Percentiles rank a stretch among this genome's conserved stretches.
Evolutionary conservation across 2,113 vertebrate genomes (phyloP).

Genomic region (Atractosteus spatula): DNA sequence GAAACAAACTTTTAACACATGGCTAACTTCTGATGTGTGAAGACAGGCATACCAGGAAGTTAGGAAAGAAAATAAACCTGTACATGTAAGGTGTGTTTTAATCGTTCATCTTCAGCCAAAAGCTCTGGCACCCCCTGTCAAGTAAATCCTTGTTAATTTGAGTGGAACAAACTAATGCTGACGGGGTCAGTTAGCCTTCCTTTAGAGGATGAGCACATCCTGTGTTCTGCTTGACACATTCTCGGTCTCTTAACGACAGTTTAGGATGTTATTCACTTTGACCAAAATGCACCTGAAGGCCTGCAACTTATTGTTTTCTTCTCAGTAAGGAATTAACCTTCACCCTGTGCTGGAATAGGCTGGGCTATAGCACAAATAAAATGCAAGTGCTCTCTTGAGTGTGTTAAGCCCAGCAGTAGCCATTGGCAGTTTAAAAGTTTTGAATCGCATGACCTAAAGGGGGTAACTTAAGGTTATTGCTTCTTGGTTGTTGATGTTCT

Average conservation of each 20-base stretch:
- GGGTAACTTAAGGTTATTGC: no score
- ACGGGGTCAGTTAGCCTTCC: conserved; percentile 33
- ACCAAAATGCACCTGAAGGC: background rate
- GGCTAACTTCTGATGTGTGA: conserved; percentile 39
- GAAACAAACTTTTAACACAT: no score
- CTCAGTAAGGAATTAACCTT: background rate
- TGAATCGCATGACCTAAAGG: no score
- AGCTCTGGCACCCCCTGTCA: background rate
- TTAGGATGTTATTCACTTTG: background rate
- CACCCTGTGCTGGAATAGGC: no score
- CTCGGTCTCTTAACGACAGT: conserved; percentile 2
- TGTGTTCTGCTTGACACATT: background rate
- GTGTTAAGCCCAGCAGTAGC: no score
- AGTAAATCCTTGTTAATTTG: conserved; percentile 27
- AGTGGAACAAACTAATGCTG: conserved; percentile 40
- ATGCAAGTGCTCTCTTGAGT: no score
- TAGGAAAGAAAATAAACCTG: conserved; percentile 17
- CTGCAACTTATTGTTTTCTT: background rate
- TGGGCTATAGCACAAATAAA: no score
- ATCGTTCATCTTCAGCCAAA: conserved; percentile 47
- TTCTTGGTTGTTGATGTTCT: no score
- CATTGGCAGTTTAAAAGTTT: no score
- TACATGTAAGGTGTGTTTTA: conserved; percentile 55
- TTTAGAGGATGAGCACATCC: background rate
- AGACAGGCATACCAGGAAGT: conserved; percentile 37